Percentiles rank a stretch among this genome's conserved stretches.
These are phyloP conservation scores for Dromaius novaehollandiae DNA, from an alignment of 2,113 vertebrate genomes.

Conservation along the genomic window DNA sequence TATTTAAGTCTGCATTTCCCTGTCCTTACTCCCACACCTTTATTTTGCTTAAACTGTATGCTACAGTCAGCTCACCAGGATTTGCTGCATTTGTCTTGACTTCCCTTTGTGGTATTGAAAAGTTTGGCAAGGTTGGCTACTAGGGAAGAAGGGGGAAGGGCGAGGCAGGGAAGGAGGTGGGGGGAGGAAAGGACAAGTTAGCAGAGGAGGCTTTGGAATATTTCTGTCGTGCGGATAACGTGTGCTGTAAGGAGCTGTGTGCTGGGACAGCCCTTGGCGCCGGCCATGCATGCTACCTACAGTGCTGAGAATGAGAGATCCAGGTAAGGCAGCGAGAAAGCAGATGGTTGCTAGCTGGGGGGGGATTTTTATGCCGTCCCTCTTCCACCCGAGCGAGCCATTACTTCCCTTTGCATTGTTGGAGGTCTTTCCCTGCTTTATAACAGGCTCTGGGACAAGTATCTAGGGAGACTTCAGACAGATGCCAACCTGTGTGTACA, in stretches of 20 bases:
- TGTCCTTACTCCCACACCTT: neutral
- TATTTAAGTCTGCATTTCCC: neutral
- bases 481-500: neutral
- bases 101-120: neutral
- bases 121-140: neutral
- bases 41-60: neutral
- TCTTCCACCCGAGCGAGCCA: too few species aligned
- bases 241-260: neutral
- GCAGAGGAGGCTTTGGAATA: neutral
- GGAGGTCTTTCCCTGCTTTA: neutral
- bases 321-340: neutral
- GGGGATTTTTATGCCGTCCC: rapidly evolving
- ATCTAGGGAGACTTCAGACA: neutral
- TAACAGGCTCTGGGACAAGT: neutral
- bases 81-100: neutral
- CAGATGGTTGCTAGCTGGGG: rapidly evolving
- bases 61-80: neutral
- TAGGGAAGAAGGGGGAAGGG: neutral
- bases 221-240: neutral
- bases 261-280: neutral
- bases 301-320: neutral
- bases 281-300: rapidly evolving
- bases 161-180: neutral
- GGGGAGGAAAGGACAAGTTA: neutral
- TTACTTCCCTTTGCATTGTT: neutral